Evolutionary conservation across 1,140 invertebrate species (phyloP), one percentile per base, ranked within the genome.

Genomic region (Diorhabda carinulata): DNA sequence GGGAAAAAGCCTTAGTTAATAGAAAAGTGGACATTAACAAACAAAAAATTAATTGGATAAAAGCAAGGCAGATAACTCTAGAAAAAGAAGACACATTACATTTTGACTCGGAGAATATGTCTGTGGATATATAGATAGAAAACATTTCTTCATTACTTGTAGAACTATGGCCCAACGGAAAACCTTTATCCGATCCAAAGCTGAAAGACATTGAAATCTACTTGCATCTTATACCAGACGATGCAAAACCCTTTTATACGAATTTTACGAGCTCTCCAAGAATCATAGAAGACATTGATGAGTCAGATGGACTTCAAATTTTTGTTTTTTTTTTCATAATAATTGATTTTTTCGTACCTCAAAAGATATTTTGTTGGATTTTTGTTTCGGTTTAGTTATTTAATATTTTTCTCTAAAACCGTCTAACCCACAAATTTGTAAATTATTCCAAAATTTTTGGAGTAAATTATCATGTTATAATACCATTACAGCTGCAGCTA

Each of bases 31-130:
- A 25, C 41, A 61, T 63, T 5, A 57, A 57, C 3, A 68, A 61
- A 5, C 10, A 66, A 25, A 70, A 72, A 62, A 69, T 72, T 45
- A 70, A 70, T 52, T 72, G 71, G 59, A 40, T 72, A 6, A 70
- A 67, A 41, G 41, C 67, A 9, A 67, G 65, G 58, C 42, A 70
- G n/a, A 72, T 72, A 25, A 61, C 60, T 58, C 57, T 69, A 3
- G 43, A 52, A 43, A 72, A 72, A 66, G 59, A 66, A 61, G 25
- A 69, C 45, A 67, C 67, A 9, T 69, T 10, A 40, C 40, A 45
- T 72, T 45, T 58, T 59, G 25, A 25, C 25, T 65, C 65, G 43
- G 69, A 63, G 43, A 5, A 9, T 42, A 47, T 25, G 42, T 10
- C 40, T 66, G 66, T 70, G 47, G 64, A 62, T 43, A 8, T 44